Percentiles rank a stretch among this genome's conserved stretches.
These are phyloP conservation scores for Hippocampus barbouri DNA, from an alignment of 2,113 vertebrate genomes.

Conservation along the genomic window DNA sequence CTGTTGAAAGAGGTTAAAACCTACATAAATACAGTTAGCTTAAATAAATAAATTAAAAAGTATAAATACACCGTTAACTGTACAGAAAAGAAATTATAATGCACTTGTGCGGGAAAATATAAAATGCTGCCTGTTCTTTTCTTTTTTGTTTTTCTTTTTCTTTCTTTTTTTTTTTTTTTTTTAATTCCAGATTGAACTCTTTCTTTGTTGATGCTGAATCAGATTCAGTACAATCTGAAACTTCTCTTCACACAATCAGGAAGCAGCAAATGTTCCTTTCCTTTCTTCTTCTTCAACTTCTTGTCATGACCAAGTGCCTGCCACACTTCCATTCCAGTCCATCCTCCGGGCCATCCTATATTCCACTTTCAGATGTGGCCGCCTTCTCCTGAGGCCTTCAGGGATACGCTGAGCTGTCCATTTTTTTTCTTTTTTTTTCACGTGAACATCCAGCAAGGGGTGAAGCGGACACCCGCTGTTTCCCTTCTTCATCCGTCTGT, in stretches of 20 bases:
- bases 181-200: conserved; percentile 44
- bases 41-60: conserved; percentile 80
- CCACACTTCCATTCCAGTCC: conserved; percentile 43
- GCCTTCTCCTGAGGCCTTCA: conserved; percentile 34
- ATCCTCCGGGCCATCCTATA: conserved; percentile 27
- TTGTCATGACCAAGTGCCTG: conserved; percentile 12
- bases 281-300: conserved; percentile 5
- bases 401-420: conserved; percentile 33
- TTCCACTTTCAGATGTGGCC: conserved; percentile 53
- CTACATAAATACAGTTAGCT: conserved; percentile 76
- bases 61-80: conserved; percentile 72
- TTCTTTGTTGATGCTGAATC: conserved; percentile 23
- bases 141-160: no score
- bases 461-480: conserved; percentile 27
- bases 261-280: conserved; percentile 54
- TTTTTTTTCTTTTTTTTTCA: conserved; percentile 5
- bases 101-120: conserved; percentile 61
- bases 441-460: conserved; percentile 28
- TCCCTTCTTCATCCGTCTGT: conserved; percentile 44
- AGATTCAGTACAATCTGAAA: conserved; percentile 46
- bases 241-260: conserved; percentile 46
- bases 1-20: conserved; percentile 63
- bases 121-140: conserved; percentile 47
- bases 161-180: no score
- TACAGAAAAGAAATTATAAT: conserved; percentile 54